Base-by-base conservation (phyloP, 35 echinoderm and acorn worm genomes). In the Acanthaster planci region DNA sequence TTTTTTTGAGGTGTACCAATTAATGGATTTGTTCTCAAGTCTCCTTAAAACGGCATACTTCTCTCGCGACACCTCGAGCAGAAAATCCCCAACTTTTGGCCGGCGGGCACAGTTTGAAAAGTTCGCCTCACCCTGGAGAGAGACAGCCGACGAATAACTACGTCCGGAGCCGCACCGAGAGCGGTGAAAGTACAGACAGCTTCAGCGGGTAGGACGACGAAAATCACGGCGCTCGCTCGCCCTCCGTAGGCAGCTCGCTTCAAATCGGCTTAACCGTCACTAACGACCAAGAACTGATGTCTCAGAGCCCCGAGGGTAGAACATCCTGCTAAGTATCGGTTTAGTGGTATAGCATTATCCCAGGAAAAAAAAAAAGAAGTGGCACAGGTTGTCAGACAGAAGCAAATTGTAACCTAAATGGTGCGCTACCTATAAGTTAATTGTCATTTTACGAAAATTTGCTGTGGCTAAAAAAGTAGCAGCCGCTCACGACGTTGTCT, bases 131-230 rank as follows among this genome's bases (percentile, higher is more conserved):
- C 64, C 64, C 64, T 34, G 26, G 64, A 29, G 21, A 72, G 64
- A 60, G 21, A 60, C 9, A 21, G 23, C 18, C 64, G 29, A 26
- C 18, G 23, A 34, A 72, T 29, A 29, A 26, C 4, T 12, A 72
- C 22, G 64, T 10, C 22, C 64, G 64, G 64, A 12, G 42, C 42
- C 4, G 12, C 12, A n/a, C 56, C 56, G 30, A 26, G 64, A 34
- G 64, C 64, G 34, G 34, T 19, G 34, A 72, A 72, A 72, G 64
- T 72, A 34, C 64, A 72, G 64, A 72, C 64, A 72, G 21, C 23
- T 31, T 72, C 64, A 3, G 26, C 26, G 19, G 64, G 22, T 27
- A 29, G 14, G 26, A 19, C 21, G 10, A 34, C 64, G 64, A 72
- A 34, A 72, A 36, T 72, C 64, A 7, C 29, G 29, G 34, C 64